phyloP scores from a whole-genome alignment of 1,140 invertebrate species.

The Drosophila pandora region DNA sequence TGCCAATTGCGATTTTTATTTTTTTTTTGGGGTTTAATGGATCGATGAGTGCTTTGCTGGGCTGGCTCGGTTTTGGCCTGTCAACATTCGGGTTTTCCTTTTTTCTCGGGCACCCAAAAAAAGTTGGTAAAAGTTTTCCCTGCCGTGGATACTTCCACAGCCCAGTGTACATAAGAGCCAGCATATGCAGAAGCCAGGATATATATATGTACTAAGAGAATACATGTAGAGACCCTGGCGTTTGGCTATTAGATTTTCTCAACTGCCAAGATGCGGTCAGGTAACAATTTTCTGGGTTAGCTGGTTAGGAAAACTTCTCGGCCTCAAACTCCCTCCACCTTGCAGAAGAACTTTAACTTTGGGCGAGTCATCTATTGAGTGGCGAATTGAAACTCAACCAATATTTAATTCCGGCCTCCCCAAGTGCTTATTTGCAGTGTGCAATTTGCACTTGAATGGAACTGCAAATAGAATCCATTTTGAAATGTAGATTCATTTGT shows the following conservation, averaged over 20 bases:
- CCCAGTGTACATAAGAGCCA: slow-evolving; percentile 11
- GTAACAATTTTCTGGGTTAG: slow-evolving; percentile 68
- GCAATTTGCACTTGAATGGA: slow-evolving; percentile 69
- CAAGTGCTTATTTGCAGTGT: slow-evolving; percentile 30
- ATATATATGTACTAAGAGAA: slow-evolving; percentile 11
- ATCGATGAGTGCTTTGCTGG: slow-evolving; percentile 70
- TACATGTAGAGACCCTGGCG: slow-evolving; percentile 32
- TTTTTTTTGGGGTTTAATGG: slow-evolving; percentile 80
- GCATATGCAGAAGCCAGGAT: slow-evolving; percentile 1
- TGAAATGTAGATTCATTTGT: slow-evolving; percentile 63
- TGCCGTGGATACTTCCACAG: slow-evolving; percentile 14
- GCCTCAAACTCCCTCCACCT: not conserved
- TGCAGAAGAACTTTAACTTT: slow-evolving; percentile 21
- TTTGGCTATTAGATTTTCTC: slow-evolving; percentile 74
- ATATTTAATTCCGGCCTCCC: slow-evolving; percentile 14
- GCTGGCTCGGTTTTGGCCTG: slow-evolving; percentile 43
- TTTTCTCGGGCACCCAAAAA: slow-evolving; percentile 9
- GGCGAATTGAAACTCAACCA: slow-evolving; percentile 7
- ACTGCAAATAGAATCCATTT: slow-evolving; percentile 64
- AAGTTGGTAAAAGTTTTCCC: slow-evolving; percentile 28
- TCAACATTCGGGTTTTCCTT: slow-evolving; percentile 28
- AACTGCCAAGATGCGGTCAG: slow-evolving; percentile 55
- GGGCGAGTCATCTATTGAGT: not conserved
- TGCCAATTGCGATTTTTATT: slow-evolving; percentile 52
- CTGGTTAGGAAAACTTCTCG: slow-evolving; percentile 50